Evolutionary conservation across 2,888 invertebrate species (phyloP), one percentile per base, ranked within the genome.

Genomic region (Lepidochitona cinerea): DNA sequence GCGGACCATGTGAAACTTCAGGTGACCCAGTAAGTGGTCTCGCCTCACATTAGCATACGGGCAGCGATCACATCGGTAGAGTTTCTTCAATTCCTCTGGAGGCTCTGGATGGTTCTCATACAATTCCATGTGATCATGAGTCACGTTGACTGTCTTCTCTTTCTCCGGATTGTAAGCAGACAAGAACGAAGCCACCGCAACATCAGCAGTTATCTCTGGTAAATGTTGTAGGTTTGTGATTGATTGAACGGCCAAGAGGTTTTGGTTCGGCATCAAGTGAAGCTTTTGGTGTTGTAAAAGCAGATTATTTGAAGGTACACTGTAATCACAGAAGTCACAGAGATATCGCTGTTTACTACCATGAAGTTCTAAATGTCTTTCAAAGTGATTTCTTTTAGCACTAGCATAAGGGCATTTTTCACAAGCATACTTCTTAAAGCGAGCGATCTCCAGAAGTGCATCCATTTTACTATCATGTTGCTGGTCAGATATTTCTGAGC

Each of bases 261-360:
- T 89, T 74, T 87, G 87, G 72, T 89, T 88, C 5, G 88, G 89
- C 77, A 87, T 85, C 76, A 88, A 81, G 89, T 96, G 96, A 86
- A 96, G 95, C 76, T 94, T 94, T 91, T 94, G 92, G 87, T 96
- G 96, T 88, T 96, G 96, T 49, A 94, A 93, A 83, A 95, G 95
- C 88, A 96, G 95, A 0, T 96, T 95, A 84, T 95, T 95, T 89
- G 95, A 95, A 84, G 95, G 95, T 0, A 96, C 96, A 1, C 96
- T 95, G 90, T 96, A 96, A 91, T 96, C 96, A 90, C 96, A 96
- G 59, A 94, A 92, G 83, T 95, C 94, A 91, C 96, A 96, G 82
- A 94, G 94, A 89, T 95, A 96, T 76, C 94, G 93, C 89, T 96
- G 95, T 84, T 94, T 94, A 0, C 96, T 94, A 3, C 96, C 96